Conservation (phyloP, 2,888 invertebrate species). For the Melipona bicolor region DNA sequence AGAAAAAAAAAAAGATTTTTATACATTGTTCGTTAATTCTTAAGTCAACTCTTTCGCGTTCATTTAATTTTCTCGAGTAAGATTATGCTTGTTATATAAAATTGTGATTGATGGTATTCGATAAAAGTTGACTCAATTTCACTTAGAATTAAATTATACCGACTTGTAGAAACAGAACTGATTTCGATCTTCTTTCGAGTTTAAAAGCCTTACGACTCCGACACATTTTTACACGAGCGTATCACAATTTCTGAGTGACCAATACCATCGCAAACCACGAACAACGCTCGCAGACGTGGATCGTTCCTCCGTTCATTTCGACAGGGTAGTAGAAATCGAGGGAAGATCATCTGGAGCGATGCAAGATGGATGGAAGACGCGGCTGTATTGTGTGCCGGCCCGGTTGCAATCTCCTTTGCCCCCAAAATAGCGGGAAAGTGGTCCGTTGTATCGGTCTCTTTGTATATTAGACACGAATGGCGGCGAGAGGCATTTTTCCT, state of each 20-base stretch:
- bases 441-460: slow-evolving; percentile 51
- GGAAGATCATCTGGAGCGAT: not conserved
- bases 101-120: too few species aligned
- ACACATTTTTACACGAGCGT: not conserved
- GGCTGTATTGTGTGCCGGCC: slow-evolving; percentile 23
- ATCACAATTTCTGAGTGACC: not conserved
- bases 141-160: too few species aligned
- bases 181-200: too few species aligned
- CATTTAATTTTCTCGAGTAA: not conserved
- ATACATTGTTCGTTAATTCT: not conserved
- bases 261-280: not conserved
- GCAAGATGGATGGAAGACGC: not conserved
- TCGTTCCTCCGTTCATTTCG: not conserved
- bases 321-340: slow-evolving; percentile 6
- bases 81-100: not conserved
- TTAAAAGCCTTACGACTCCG: too few species aligned
- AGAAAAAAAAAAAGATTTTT: too few species aligned
- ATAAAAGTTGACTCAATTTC: too few species aligned
- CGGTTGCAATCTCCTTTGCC: slow-evolving; percentile 35
- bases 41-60: not conserved
- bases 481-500: slow-evolving; percentile 36
- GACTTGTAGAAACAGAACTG: too few species aligned
- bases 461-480: slow-evolving; percentile 50
- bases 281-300: not conserved
- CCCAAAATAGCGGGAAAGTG: slow-evolving; percentile 51